Conservation (phyloP, 2,113 vertebrate species). For the Cynopterus brachyotis region DNA sequence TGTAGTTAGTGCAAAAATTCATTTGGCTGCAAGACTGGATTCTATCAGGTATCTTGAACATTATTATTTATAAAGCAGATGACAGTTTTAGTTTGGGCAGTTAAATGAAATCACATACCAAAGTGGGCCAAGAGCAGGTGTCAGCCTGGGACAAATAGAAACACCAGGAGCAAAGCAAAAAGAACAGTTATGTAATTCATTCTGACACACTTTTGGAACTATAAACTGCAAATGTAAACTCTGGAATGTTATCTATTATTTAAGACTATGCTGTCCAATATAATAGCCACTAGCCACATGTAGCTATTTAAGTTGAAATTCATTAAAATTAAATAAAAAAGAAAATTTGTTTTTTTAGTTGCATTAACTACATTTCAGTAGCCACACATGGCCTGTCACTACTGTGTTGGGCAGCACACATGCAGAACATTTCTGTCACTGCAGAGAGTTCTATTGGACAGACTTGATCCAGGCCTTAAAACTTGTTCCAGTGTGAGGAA, state of each 20-base stretch:
- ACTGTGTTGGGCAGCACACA: background rate
- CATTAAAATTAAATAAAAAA: background rate
- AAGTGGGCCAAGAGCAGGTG: conserved; percentile 60
- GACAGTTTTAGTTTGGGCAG: conserved; percentile 53
- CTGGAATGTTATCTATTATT: background rate
- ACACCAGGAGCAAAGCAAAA: background rate
- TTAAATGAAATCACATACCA: conserved; percentile 53
- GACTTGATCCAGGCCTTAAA: background rate
- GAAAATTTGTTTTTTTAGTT: background rate
- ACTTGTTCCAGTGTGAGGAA: background rate
- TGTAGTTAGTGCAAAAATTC: conserved; percentile 43
- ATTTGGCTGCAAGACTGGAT: conserved; percentile 47
- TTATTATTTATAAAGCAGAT: conserved; percentile 56
- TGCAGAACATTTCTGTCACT: background rate
- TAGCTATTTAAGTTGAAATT: background rate
- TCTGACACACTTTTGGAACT: background rate
- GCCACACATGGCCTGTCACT: background rate
- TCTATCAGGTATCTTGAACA: background rate
- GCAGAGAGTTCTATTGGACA: background rate
- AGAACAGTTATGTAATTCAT: background rate
- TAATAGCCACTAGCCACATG: background rate
- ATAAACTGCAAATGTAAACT: background rate
- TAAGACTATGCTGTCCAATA: background rate
- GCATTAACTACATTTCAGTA: background rate
- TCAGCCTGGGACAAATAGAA: background rate